A percentile compares a stretch with the other conserved stretches of the same genome.
Conservation (phyloP, 2,113 vertebrate genomes). For the Malaclemys terrapin region DNA sequence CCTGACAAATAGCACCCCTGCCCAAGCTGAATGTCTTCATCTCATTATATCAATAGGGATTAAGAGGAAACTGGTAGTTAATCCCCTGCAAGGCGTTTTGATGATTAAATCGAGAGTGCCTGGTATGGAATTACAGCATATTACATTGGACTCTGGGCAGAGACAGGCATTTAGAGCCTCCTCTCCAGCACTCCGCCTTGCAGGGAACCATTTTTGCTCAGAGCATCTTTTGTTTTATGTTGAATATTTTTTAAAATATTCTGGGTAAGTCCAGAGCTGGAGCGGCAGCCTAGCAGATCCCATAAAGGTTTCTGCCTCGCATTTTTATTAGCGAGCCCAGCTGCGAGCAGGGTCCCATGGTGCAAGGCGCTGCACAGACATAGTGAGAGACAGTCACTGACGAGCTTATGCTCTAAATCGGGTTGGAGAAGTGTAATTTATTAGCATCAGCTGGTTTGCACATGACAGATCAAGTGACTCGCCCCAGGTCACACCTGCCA, state of each 20-base stretch:
- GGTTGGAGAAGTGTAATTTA: not conserved
- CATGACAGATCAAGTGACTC: not conserved
- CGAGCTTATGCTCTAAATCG: not conserved
- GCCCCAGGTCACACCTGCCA: not conserved
- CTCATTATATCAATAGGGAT: slow-evolving; percentile 42
- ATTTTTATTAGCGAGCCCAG: not conserved
- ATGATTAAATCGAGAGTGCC: slow-evolving; percentile 29
- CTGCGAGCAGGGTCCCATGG: not conserved
- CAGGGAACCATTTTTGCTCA: accelerated
- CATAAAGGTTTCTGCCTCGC: not conserved
- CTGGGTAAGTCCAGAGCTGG: too few species aligned
- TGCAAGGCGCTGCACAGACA: not conserved
- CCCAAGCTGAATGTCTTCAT: not conserved
- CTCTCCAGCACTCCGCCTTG: not conserved
- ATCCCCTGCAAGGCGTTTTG: slow-evolving; percentile 47
- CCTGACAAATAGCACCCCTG: not conserved
- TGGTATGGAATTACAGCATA: not conserved
- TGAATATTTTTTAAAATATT: accelerated
- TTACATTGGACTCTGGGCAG: not conserved
- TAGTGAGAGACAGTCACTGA: not conserved
- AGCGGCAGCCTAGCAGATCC: not conserved
- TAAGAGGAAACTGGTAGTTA: slow-evolving; percentile 47
- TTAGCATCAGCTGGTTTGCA: not conserved
- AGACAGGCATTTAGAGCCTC: not conserved
- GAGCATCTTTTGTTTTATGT: not conserved